A percentile compares a stretch with the other conserved stretches of the same genome.
Conservation (phyloP, 2,797 vertebrate species). For the Channallabes apus region DNA sequence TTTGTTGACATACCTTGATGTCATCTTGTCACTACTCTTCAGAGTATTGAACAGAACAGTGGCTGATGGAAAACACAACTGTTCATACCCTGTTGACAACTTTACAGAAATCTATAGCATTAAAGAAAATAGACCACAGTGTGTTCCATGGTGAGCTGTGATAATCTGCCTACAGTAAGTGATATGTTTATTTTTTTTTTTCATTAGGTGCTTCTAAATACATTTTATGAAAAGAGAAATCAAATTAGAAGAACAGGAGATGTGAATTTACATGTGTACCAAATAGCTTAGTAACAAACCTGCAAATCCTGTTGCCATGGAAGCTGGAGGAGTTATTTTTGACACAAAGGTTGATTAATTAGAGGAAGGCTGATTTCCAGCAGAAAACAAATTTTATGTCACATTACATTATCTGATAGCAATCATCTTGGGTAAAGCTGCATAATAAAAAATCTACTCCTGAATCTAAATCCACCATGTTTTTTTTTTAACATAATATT, state of each 20-base stretch:
- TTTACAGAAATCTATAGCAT: background rate
- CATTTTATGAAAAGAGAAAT: background rate
- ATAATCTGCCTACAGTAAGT: background rate
- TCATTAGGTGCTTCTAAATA: background rate
- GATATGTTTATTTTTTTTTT: conserved; percentile 4
- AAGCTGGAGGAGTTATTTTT: conserved; percentile 38
- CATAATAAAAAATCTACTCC: background rate
- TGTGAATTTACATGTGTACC: conserved; percentile 60
- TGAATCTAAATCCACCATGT: background rate
- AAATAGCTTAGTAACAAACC: conserved; percentile 25
- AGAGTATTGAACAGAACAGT: background rate
- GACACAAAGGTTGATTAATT: conserved; percentile 30
- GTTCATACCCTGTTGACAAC: background rate
- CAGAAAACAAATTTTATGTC: conserved; percentile 30
- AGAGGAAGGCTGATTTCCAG: conserved; percentile 11
- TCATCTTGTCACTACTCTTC: conserved; percentile 1
- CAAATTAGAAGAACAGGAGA: background rate
- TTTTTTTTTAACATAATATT: background rate
- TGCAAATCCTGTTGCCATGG: conserved; percentile 39
- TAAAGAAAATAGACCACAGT: background rate
- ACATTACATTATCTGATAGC: conserved; percentile 19
- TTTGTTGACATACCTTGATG: background rate
- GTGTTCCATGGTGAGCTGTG: background rate
- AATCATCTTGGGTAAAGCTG: conserved; percentile 28
- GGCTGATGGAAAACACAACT: background rate